phyloP scores from a whole-genome alignment of 1,140 invertebrate genomes.

The Ostrea denselamellosa region DNA sequence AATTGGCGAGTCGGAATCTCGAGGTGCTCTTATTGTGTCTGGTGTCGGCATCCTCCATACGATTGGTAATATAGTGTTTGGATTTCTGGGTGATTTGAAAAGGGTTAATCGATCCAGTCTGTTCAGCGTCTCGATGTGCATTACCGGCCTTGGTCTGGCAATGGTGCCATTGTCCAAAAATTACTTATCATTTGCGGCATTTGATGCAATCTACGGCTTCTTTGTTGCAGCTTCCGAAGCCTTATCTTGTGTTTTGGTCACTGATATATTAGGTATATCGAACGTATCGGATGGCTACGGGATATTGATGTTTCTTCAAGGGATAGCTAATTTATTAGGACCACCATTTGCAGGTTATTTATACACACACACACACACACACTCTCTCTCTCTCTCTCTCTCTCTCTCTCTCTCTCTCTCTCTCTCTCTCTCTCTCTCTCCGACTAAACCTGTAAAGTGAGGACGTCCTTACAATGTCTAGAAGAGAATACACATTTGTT shows the following conservation, averaged over 20 bases:
- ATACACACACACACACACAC: too few species aligned
- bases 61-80: conserved; percentile 88
- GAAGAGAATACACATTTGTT: too few species aligned
- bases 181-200: conserved; percentile 30
- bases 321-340: conserved; percentile 67
- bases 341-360: conserved; percentile 69
- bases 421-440: too few species aligned
- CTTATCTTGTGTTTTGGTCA: conserved; percentile 61
- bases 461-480: too few species aligned
- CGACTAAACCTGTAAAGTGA: too few species aligned
- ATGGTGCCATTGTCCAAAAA: conserved; percentile 63
- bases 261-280: conserved; percentile 66
- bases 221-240: conserved; percentile 66
- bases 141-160: conserved; percentile 65
- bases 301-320: conserved; percentile 66
- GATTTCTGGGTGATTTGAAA: conserved; percentile 89
- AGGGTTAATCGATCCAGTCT: conserved; percentile 77
- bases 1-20: conserved; percentile 79
- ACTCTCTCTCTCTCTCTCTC: too few species aligned
- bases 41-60: conserved; percentile 87
- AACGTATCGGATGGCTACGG: conserved; percentile 66
- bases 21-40: conserved; percentile 92
- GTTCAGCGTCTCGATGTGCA: conserved; percentile 66
- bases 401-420: too few species aligned
- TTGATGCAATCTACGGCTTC: conserved; percentile 63